Base-by-base conservation (phyloP, 2,888 invertebrate species). In the Empis stercorea region DNA sequence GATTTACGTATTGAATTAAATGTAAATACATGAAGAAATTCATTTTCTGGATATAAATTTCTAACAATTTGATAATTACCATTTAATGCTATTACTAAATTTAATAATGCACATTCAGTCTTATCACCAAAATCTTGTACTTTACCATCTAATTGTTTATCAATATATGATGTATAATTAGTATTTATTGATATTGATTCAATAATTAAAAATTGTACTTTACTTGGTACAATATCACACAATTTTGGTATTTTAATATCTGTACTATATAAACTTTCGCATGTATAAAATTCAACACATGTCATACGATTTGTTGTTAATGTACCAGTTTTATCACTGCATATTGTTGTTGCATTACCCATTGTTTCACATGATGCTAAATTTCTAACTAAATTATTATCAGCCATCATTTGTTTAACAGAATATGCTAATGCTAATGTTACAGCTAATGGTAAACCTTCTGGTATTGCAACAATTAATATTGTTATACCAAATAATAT, bases 321-420 rank as follows among this genome's bases (percentile, higher is more conserved):
- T 0, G 96, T 96, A 55, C 95, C 95, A 14, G 96, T 96, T 74
- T 96, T 96, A 73, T 96, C 95, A 13, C 94, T 95, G 70, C 95
- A 96, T 72, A 96, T 96, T 56, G 94, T 87, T 50, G 95, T 96
- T 34, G 95, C 95, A 73, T 96, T 96, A 61, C 96, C 95, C 96
- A 96, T 96, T 0, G 95, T 96, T 73, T 96, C 96, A 72, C 95
- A 96, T 13, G 96, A 95, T 73, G 96, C 95, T 72, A 96, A 76
- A 72, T 96, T 95, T 47, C 95, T 80, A 49, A 96, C 96, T 66
- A 96, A 73, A 72, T 96, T 96, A 80, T 96, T 96, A 75, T 96
- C 95, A 74, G 88, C 86, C 94, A 95, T 95, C 95, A 95, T 95
- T 92, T 95, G 92, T 87, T 94, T 94, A 62, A 96, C 95, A 62